Conservation (phyloP, 2,888 invertebrate genomes). For the Pseudococcus jackbeardsleyi region DNA sequence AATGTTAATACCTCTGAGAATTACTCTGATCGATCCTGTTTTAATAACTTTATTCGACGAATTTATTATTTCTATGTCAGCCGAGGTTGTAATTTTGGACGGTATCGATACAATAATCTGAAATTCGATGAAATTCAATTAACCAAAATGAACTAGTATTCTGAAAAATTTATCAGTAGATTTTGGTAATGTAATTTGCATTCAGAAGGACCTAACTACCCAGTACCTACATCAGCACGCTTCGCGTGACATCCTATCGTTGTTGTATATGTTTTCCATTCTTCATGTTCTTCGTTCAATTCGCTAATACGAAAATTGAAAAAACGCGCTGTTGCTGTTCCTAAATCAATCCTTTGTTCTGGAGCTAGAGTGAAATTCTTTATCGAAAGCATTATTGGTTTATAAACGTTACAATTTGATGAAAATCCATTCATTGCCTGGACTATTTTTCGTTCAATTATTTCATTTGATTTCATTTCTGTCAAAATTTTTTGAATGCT, state of each 20-base stretch:
- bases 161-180: too few relatives aligned
- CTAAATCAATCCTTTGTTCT: background rate
- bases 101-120: background rate
- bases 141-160: too few relatives aligned
- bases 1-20: background rate
- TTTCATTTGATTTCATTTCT: background rate
- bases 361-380: background rate
- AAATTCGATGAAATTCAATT: background rate
- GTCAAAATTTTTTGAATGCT: background rate
- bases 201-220: too few relatives aligned
- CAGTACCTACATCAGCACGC: background rate
- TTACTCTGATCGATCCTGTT: background rate
- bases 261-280: background rate
- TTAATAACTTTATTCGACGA: background rate
- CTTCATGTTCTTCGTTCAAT: background rate
- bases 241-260: background rate
- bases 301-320: background rate
- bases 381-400: background rate
- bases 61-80: background rate
- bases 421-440: background rate
- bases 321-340: background rate
- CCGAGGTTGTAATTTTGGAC: background rate
- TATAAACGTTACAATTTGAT: background rate
- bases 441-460: background rate
- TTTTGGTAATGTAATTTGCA: too few relatives aligned